Base-by-base conservation (phyloP, 2,888 invertebrate species). In the Stictocephala bisonia region DNA sequence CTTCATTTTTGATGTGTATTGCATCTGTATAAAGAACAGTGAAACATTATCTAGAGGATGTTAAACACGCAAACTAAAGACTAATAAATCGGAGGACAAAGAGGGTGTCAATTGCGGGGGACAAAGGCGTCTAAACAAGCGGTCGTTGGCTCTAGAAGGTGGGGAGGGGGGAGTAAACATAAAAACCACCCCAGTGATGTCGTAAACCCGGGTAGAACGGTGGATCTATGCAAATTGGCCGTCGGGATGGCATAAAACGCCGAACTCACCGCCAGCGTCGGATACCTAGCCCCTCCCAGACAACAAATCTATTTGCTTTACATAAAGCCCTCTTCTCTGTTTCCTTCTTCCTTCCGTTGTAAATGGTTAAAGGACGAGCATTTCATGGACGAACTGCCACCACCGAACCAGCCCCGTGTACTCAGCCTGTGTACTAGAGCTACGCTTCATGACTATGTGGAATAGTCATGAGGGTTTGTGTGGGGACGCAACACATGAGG, bases 201-300 rank as follows among this genome's bases (percentile, higher is more conserved):
- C 73, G 73, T 73, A 50, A 73, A 69, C n/a, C 50, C 72, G 40
- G 44, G 66, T 50, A 40, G 64, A 60, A 72, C 66, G 73, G 56
- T 48, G 48, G 68, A 68, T 68, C 60, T 73, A 73, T 73, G 73
- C 69, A 73, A 73, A 73, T 73, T 73, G 73, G 68, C 31, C 41
- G 67, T 68, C 68, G 67, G 44, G 68, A 69, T 68, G 22, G 60
- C 58, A 69, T 73, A 73, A 76, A 76, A 75, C 76, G 75, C 60
- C n/a, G 71, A 73, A 76, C 75, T 76, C 75, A 73, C 71, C 71
- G 71, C 69, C 64, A 53, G 74, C 35, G 68, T 60, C 60, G 66
- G 13, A 51, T 70, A 74, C 74, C 68, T 71, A 72, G 74, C 74
- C 68, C 67, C 71, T 68, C 3, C 26, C 31, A 35, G 60, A 60